These are phyloP conservation scores for Icerya purchasi DNA, from an alignment of 2,888 invertebrate species.

Conservation along the genomic window DNA sequence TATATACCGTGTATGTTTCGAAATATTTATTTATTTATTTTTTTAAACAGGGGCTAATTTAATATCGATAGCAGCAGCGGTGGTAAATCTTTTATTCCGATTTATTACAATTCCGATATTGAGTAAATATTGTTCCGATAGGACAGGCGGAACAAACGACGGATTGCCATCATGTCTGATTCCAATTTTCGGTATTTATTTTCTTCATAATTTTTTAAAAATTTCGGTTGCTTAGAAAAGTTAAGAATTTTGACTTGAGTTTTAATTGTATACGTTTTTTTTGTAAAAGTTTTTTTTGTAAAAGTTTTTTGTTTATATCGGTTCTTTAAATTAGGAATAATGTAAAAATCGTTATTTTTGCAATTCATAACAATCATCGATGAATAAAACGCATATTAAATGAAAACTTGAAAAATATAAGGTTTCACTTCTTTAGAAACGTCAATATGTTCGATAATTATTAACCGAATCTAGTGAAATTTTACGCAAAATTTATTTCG, in stretches of 20 bases:
- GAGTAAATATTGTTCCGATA: conserved; percentile 11
- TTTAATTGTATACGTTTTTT: background rate
- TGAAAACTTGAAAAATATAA: too few species aligned
- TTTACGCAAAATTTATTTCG: too few species aligned
- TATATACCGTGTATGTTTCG: too few species aligned
- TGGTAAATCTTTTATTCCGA: conserved; percentile 3
- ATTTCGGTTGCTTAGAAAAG: background rate
- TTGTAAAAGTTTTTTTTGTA: background rate
- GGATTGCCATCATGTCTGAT: conserved; percentile 6
- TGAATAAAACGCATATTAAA: too few species aligned
- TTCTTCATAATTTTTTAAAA: background rate
- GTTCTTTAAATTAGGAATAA: background rate
- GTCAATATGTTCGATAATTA: too few species aligned
- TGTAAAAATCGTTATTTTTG: background rate
- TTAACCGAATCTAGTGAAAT: too few species aligned
- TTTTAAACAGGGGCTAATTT: background rate
- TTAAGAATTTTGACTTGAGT: background rate
- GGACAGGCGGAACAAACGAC: conserved; percentile 10
- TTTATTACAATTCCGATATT: conserved; percentile 10
- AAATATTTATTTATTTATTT: too few species aligned
- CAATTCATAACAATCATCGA: background rate
- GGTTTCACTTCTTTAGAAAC: too few species aligned
- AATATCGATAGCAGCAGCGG: background rate
- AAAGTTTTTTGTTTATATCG: background rate
- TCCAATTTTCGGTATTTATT: conserved; percentile 10